Percentiles rank a stretch among this genome's conserved stretches.
phyloP scores from a whole-genome alignment of 37 sponge, comb jelly and placozoan genomes.

The Bolinopsis microptera region DNA sequence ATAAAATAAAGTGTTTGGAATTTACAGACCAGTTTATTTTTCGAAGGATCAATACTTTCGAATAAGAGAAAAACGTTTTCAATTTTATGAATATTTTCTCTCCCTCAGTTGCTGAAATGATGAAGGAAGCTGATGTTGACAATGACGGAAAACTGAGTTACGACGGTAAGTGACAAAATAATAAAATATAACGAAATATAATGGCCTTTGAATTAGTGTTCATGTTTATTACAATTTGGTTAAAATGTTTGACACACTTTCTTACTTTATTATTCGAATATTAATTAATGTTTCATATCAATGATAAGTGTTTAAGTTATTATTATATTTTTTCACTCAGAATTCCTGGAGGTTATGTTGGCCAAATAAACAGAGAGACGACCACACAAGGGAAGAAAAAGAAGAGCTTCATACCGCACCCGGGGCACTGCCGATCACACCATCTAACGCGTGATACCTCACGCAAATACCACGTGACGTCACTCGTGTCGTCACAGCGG shows the following conservation, averaged over 20 bases:
- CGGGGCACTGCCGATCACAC: not conserved
- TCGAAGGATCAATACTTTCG: too few species aligned
- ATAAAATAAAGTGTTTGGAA: too few species aligned
- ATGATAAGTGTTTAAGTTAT: too few species aligned
- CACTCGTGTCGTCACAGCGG: not conserved
- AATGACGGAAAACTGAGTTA: conserved; percentile 52
- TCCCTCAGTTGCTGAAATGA: conserved; percentile 61
- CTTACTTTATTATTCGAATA: too few species aligned
- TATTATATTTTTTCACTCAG: conserved; percentile 24
- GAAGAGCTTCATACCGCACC: not conserved
- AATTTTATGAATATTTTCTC: too few species aligned
- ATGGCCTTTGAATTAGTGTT: too few species aligned
- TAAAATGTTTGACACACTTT: too few species aligned
- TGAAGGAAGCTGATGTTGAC: conserved; percentile 58
- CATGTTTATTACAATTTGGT: too few species aligned
- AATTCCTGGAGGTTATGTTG: conserved; percentile 57
- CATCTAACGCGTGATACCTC: not conserved
- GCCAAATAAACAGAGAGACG: conserved; percentile 32
- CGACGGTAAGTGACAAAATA: conserved; percentile 61
- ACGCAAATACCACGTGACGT: not conserved
- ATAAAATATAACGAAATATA: too few species aligned
- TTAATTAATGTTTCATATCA: too few species aligned
- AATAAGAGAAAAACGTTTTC: too few species aligned
- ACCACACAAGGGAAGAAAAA: not conserved
- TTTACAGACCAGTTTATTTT: too few species aligned